Conservation (phyloP, 2,113 vertebrate genomes). For the Vicugna pacos region DNA sequence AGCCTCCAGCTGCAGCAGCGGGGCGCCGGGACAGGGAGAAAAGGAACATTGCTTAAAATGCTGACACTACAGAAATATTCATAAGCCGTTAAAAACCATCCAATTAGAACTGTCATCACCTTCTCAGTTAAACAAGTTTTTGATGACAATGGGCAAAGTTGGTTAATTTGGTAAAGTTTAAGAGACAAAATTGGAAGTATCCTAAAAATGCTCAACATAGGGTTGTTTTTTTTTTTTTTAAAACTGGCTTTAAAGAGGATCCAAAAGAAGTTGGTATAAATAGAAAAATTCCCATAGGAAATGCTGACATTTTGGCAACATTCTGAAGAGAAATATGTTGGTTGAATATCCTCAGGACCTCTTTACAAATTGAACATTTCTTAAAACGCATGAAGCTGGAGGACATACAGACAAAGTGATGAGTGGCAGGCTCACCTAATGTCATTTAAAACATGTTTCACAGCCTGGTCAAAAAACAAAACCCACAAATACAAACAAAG, state of each 20-base stretch:
- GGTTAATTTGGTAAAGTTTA: conserved; percentile 57
- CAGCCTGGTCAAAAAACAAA: background rate
- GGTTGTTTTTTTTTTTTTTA: background rate
- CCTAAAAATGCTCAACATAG: conserved; percentile 35
- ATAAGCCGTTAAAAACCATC: conserved; percentile 45
- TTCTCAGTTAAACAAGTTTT: conserved; percentile 39
- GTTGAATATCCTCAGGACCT: background rate
- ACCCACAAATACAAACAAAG: background rate
- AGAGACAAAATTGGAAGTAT: conserved; percentile 32
- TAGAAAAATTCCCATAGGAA: conserved; percentile 36
- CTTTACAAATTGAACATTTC: conserved; percentile 51
- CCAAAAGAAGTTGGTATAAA: conserved; percentile 38
- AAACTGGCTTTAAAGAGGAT: background rate
- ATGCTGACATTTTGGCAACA: conserved; percentile 50
- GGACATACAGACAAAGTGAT: background rate
- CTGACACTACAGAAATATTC: background rate
- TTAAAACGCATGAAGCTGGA: background rate
- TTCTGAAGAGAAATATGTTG: conserved; percentile 52
- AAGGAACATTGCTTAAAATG: conserved; percentile 42
- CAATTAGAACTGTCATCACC: conserved; percentile 48
- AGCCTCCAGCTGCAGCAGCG: background rate
- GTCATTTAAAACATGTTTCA: conserved; percentile 11
- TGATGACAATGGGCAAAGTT: conserved; percentile 34
- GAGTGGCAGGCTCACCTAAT: background rate
- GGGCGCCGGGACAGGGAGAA: background rate